phyloP scores from a whole-genome alignment of 2,888 invertebrate species.

The Metalampra italica region DNA sequence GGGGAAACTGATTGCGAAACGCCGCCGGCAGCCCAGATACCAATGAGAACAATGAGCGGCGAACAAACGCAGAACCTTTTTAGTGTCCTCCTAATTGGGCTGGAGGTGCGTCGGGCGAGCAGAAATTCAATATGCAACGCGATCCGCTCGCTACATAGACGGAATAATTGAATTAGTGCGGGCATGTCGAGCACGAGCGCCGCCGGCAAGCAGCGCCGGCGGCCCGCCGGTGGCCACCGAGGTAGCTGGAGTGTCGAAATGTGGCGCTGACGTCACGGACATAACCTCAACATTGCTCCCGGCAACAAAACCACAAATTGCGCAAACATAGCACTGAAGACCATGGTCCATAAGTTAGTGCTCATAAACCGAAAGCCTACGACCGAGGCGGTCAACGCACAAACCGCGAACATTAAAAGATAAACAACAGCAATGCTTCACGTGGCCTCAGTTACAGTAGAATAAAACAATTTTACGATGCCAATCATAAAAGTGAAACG shows the following conservation, averaged over 20 bases:
- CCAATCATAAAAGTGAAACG: slow-evolving; percentile 22
- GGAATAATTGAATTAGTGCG: slow-evolving; percentile 72
- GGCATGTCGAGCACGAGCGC: slow-evolving; percentile 49
- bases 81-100: slow-evolving; percentile 72
- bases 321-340: slow-evolving; percentile 14
- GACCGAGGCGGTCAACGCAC: slow-evolving; percentile 8
- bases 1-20: slow-evolving; percentile 68
- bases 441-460: slow-evolving; percentile 12
- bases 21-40: slow-evolving; percentile 60
- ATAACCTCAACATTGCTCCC: slow-evolving; percentile 7
- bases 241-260: slow-evolving; percentile 30
- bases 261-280: slow-evolving; percentile 12
- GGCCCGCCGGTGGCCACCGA: slow-evolving; percentile 43
- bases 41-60: slow-evolving; percentile 65
- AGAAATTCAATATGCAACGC: slow-evolving; percentile 72
- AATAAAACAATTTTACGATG: slow-evolving; percentile 21
- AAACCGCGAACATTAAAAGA: slow-evolving; percentile 14
- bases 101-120: slow-evolving; percentile 47
- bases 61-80: slow-evolving; percentile 67
- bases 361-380: slow-evolving; percentile 19
- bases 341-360: slow-evolving; percentile 18
- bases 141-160: slow-evolving; percentile 65
- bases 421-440: slow-evolving; percentile 9
- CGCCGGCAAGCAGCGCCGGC: slow-evolving; percentile 30
- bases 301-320: slow-evolving; percentile 14